Evolutionary conservation across 2,888 invertebrate genomes (phyloP).

Genomic region (Leucoma salicis): DNA sequence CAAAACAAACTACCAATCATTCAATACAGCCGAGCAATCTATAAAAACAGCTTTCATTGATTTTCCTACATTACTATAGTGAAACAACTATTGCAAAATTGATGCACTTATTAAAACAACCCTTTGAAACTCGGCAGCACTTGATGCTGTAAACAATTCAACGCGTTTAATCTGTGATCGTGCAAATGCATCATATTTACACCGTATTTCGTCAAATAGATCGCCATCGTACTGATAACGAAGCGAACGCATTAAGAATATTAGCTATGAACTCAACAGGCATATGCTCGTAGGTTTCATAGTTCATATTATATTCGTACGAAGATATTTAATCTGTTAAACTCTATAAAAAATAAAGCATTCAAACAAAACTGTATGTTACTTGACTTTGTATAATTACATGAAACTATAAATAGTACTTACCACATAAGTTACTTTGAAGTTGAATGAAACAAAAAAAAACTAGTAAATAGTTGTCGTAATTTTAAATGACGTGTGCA

Average conservation of each 20-base stretch:
- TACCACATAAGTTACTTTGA: neutral
- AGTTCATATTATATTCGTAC: no score
- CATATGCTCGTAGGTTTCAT: constrained; percentile 29
- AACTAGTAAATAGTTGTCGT: neutral
- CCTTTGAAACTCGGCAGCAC: constrained; percentile 1
- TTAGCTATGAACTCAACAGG: constrained; percentile 42
- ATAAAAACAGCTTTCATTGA: constrained; percentile 73
- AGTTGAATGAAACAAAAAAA: neutral
- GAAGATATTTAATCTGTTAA: no score
- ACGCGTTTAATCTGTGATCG: constrained; percentile 59
- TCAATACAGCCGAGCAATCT: constrained; percentile 62
- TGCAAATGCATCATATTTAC: constrained; percentile 77
- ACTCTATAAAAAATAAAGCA: no score
- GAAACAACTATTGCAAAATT: constrained; percentile 21
- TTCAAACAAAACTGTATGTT: no score
- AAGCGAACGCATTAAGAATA: constrained; percentile 58
- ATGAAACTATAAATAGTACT: no score
- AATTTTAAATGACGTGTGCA: constrained; percentile 1
- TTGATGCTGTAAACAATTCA: constrained; percentile 45
- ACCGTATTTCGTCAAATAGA: constrained; percentile 69
- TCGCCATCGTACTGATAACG: constrained; percentile 62
- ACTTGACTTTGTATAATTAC: no score
- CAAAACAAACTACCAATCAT: constrained; percentile 70
- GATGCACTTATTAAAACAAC: constrained; percentile 6
- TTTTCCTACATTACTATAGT: constrained; percentile 68